Conservation (phyloP, 2,797 vertebrate species). For the Hapalemur alaotrensis region DNA sequence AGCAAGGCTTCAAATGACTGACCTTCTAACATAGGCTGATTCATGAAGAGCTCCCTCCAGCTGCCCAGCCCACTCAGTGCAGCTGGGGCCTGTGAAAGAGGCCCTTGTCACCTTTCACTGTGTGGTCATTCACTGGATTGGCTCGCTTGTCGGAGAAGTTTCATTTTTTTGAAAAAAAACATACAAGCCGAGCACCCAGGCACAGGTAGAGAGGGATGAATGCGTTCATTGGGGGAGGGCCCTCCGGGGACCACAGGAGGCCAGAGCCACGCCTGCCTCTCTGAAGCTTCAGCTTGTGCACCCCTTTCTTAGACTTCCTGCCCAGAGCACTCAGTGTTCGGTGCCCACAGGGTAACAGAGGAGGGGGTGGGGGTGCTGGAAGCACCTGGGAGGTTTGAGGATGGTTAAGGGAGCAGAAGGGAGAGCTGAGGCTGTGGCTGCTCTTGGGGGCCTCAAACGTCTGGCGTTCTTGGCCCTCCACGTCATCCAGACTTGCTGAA, state of each 20-base stretch:
- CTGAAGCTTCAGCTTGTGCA: not conserved
- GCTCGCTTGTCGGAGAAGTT: constrained; percentile 80
- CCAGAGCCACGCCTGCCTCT: not conserved
- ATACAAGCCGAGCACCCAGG: not conserved
- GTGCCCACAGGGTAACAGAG: not conserved
- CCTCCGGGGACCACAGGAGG: not conserved
- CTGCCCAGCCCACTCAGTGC: constrained; percentile 69
- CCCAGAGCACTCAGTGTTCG: not conserved
- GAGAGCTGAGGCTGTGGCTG: too few species aligned
- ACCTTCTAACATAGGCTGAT: constrained; percentile 81
- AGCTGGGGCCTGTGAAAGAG: constrained; percentile 81
- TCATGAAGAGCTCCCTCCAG: constrained; percentile 81
- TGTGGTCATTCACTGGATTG: constrained; percentile 85
- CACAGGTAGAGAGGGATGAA: not conserved
- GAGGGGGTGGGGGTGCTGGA: too few species aligned
- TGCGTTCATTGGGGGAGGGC: not conserved
- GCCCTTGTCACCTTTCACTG: constrained; percentile 84
- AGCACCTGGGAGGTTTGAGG: not conserved
- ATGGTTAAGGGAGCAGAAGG: not conserved
- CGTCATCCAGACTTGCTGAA: too few species aligned
- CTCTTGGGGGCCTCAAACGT: too few species aligned
- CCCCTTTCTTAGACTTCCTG: not conserved
- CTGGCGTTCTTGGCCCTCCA: too few species aligned
- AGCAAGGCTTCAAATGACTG: constrained; percentile 71
- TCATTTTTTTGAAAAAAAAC: constrained; percentile 71